Evolutionary conservation across 2,797 vertebrate species (phyloP).

Genomic region (Crocidura indochinensis): DNA sequence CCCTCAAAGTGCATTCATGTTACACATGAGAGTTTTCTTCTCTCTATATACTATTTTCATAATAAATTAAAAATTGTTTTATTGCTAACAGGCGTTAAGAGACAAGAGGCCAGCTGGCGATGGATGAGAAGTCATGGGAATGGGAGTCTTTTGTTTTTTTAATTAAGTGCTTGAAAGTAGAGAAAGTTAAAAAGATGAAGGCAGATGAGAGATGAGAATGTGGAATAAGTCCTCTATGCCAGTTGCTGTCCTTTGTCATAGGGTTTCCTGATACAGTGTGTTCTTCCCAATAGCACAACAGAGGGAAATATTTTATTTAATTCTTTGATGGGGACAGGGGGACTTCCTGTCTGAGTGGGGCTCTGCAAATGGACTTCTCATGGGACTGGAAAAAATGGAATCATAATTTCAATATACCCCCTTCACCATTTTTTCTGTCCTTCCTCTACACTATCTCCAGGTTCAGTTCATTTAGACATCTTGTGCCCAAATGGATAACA

Average conservation of each 20-base stretch:
- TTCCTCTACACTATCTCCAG: background rate
- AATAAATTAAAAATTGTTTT: slow-evolving; percentile 59
- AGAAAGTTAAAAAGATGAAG: slow-evolving; percentile 47
- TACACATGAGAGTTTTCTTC: background rate
- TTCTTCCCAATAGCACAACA: background rate
- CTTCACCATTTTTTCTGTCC: slow-evolving; percentile 27
- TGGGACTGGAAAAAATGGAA: background rate
- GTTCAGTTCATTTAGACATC: slow-evolving; percentile 17
- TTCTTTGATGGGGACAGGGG: slow-evolving; percentile 39
- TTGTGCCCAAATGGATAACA: background rate
- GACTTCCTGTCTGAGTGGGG: background rate
- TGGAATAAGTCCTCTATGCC: background rate
- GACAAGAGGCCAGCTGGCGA: background rate
- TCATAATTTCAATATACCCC: background rate
- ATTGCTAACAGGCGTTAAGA: slow-evolving; percentile 58
- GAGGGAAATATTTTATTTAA: slow-evolving; percentile 25
- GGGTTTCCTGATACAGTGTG: slow-evolving; percentile 7
- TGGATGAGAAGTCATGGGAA: slow-evolving; percentile 8
- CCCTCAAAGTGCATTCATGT: slow-evolving; percentile 1
- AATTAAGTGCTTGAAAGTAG: slow-evolving; percentile 32
- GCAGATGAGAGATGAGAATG: slow-evolving; percentile 23
- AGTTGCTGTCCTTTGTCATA: background rate
- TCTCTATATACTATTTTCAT: slow-evolving; percentile 52
- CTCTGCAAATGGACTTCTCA: slow-evolving; percentile 28
- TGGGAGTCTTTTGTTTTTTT: slow-evolving; percentile 42